Base-by-base conservation (phyloP, 2,797 vertebrate species). In the Crypturellus tataupa region DNA sequence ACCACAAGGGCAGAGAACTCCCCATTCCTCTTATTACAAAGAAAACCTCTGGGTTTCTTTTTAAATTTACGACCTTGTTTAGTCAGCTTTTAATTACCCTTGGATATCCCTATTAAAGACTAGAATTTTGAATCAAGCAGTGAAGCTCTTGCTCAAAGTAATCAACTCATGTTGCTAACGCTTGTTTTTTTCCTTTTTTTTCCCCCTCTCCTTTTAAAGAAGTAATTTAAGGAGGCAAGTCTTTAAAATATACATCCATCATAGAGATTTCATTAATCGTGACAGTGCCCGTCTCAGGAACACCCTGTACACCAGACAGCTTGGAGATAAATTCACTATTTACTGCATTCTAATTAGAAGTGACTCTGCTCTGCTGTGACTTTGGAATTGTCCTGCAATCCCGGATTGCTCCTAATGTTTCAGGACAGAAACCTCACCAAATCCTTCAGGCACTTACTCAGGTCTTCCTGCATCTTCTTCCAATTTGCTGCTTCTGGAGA, bases 391-490 rank as follows among this genome's bases (percentile, higher is more conserved):
- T 78, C 83, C 89, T 39, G 21, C 65, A 6, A 55, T 29, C 75
- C 86, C 29, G 6, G 49, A 10, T 88, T 15, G 37, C 65, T 6
- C 89, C 92, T 63, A 82, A 90, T 80, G 51, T 13, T 39, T 64
- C 49, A 3, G 73, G 91, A 90, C 94, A 94, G 91, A 73, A 88
- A 42, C 87, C 80, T 90, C 49, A 14, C 27, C 3, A 53, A 64
- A 42, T 7, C 76, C 85, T 46, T 35, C 64, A 68, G 94, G 87
- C 80, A 97, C 98, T 93, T 97, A 99, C 99, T 98, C 77, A 99
- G 98, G 69, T 99, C 99, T 27, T 98, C 98, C 85, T 99, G 98
- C 97, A 99, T 99, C 93, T 98, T 98, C 95, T 98, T 99, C 99
- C 99, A 99, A 80, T 96, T 98, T 73, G 98, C 98, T 31, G 98